Percentiles rank a stretch among this genome's conserved stretches.
Evolutionary conservation across 2,888 invertebrate genomes (phyloP).

Genomic region (Drosophila prolongata): DNA sequence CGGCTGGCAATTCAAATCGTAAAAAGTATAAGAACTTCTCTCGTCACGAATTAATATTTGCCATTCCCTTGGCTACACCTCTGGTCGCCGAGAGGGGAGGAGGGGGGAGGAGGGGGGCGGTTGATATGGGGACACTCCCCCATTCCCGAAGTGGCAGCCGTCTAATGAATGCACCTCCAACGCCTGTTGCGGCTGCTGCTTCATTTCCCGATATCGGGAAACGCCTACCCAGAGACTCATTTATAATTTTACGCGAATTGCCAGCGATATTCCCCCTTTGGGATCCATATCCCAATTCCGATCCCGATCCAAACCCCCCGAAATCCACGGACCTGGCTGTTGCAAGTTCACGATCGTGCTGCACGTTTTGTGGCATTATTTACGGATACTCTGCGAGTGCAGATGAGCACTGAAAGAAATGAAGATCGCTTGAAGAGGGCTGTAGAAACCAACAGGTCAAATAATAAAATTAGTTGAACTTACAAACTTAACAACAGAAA

Average conservation of each 20-base stretch:
- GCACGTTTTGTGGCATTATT: conserved; percentile 72
- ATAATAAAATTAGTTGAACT: too few species aligned
- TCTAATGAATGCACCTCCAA: conserved; percentile 71
- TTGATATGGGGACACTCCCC: not conserved
- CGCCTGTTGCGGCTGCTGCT: conserved; percentile 53
- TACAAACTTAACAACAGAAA: too few species aligned
- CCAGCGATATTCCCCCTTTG: conserved; percentile 36
- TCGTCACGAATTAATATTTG: conserved; percentile 75
- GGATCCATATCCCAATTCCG: not conserved
- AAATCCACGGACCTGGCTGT: conserved; percentile 20
- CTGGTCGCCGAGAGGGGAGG: not conserved
- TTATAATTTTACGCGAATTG: conserved; percentile 70
- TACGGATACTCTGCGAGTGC: conserved; percentile 50
- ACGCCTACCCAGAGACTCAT: conserved; percentile 68
- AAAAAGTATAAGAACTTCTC: conserved; percentile 46
- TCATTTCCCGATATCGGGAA: conserved; percentile 69
- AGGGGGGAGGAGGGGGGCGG: not conserved
- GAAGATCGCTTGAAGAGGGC: too few species aligned
- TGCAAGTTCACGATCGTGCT: conserved; percentile 70
- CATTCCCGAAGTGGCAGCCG: conserved; percentile 16
- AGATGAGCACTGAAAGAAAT: not conserved
- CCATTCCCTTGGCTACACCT: conserved; percentile 16
- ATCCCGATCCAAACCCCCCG: not conserved
- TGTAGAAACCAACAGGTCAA: too few species aligned
- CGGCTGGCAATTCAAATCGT: conserved; percentile 38